Evolutionary conservation across 2,797 vertebrate genomes (phyloP), one percentile per base, ranked within the genome.

Genomic region (Hoplostethus mediterraneus): DNA sequence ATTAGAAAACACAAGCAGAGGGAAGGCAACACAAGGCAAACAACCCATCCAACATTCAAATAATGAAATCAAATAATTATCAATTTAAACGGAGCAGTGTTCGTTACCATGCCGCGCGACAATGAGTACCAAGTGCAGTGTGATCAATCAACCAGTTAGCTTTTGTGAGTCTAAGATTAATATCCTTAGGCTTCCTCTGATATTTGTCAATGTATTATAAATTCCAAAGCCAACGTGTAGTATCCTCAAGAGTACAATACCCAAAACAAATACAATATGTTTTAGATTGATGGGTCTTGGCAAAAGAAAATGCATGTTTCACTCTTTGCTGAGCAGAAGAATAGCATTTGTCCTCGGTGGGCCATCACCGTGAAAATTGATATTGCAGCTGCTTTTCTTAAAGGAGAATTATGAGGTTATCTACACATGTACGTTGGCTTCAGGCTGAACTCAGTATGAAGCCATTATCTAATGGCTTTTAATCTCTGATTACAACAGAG

Each of bases 131-230:
- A 72, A 82, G 71, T 25, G 72, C 68, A 48, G 21, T 54, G 62
- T 81, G 74, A 85, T 85, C 83, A 81, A 79, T 85, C 75, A 67
- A 40, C 69, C 75, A 66, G 79, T 82, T 75, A 61, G 72, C 67
- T 63, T 84, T 77, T 71, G 63, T 30, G 51, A 76, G 65, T 54
- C 68, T 81, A 56, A n/a, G n/a, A 58, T 67, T 6, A 63, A 17
- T 28, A 28, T 2, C 28, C 28, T 28, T 78, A 71, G 85, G 77
- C 71, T 51, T 71, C 40, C 74, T 59, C 71, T 80, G 68, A 82
- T 85, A 81, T 81, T 40, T 72, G 58, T 51, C 6, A 2, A 56
- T 56, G 14, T n/a, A n/a, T n/a, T n/a, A n/a, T n/a, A 56, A 56
- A 56, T 33, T 56, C 54, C 8, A 53, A 52, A 63, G 25, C 77